Base-by-base conservation (phyloP, 2,797 vertebrate species). In the Catostomus latipinnis region DNA sequence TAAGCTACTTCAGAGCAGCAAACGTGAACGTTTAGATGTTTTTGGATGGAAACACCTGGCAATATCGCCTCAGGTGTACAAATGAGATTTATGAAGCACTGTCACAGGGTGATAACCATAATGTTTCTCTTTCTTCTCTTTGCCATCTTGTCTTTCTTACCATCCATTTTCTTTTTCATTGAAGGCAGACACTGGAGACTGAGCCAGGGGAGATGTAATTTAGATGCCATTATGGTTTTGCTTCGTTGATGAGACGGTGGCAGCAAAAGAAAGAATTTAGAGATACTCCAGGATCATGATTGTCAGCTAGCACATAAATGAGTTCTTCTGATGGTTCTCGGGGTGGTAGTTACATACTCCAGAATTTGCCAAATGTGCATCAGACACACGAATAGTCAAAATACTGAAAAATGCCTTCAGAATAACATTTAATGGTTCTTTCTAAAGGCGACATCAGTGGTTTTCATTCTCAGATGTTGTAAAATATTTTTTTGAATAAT, bases 131-230 rank as follows among this genome's bases (percentile, higher is more conserved):
- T 46, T 76, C 74, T 86, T 81, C 76, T 88, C 77, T 85, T 74
- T 70, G 86, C 87, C 78, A 84, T 89, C 86, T 86, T 89, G 85
- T 88, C 80, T 88, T 80, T 84, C 85, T 88, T 80, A 81, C 78
- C n/a, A 22, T 54, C 50, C 87, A 22, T 22, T 22, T 22, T 22
- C 74, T 79, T 85, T 80, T 83, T 86, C 74, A 80, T 82, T 34
- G 67, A 78, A 82, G 76, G 77, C 53, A 18, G 83, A 77, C 73
- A 62, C 53, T 34, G 72, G 71, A 63, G 65, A 67, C 69, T 53
- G 81, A 58, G 48, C 74, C 60, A 3, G 22, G 52, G 56, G 56
- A 82, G 83, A 87, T 87, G 83, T 83, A 82, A 85, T 85, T 87
- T 82, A 85, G 85, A 87, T 87, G 78, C 46, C 16, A 75, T 70